Evolutionary conservation across 2,797 vertebrate genomes (phyloP).

Genomic region (Tapera naevia): DNA sequence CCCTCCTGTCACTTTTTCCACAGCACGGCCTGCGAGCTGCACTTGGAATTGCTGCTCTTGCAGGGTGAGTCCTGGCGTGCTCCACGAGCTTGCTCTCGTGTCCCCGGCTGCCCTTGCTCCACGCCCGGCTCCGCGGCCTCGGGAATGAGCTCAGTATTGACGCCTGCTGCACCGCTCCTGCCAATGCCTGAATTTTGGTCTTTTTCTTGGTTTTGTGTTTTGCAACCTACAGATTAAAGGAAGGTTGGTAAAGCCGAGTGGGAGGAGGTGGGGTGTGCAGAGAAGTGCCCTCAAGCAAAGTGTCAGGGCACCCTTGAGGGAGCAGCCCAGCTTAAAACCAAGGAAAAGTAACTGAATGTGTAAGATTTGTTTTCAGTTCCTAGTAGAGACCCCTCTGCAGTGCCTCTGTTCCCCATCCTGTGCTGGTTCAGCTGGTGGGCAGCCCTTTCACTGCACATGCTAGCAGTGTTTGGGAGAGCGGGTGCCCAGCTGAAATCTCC

Average conservation of each 20-base stretch:
- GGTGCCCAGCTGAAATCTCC: not conserved
- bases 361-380: not conserved
- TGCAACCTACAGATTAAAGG: not conserved
- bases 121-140: not conserved
- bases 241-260: not conserved
- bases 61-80: not conserved
- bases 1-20: not conserved
- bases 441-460: accelerated
- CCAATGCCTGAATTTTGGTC: not conserved
- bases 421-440: not conserved
- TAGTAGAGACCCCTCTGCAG: not conserved
- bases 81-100: not conserved
- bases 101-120: not conserved
- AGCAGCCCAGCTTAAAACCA: not conserved
- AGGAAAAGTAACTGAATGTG: not conserved
- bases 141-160: not conserved
- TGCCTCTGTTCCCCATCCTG: not conserved
- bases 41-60: not conserved
- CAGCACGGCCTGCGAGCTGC: not conserved
- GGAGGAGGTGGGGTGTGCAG: not conserved
- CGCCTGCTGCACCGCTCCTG: not conserved
- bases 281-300: not conserved
- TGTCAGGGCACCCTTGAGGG: not conserved
- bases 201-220: not conserved
- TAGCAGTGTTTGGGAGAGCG: accelerated